Base-by-base conservation (phyloP, 1,140 invertebrate species). In the Pygmarrhopalites habei region DNA sequence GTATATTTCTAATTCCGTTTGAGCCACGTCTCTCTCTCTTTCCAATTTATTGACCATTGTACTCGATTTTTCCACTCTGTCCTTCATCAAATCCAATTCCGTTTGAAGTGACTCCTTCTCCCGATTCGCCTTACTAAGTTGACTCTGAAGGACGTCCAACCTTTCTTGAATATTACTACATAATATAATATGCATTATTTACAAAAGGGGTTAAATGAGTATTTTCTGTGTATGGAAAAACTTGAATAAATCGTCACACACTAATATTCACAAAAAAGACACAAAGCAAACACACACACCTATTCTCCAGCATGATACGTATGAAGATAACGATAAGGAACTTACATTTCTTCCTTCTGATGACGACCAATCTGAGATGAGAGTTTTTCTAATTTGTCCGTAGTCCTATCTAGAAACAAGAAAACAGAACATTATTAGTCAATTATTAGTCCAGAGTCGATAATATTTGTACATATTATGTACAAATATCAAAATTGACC, bases 341-440 rank as follows among this genome's bases (percentile, higher is more conserved):
- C 85, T 82, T 68, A 94, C 90, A 57, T 91, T 67, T 87, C 81
- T 75, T 95, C 91, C 74, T 94, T 94, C 75, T 93, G 89, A 57
- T 92, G 79, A 68, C 89, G 82, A 49, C 84, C 81, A 74, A 90
- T 79, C 69, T 85, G 77, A 55, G 79, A 78, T 83, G 87, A 70
- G 29, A 72, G 28, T 30, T 68, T 65, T 17, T 68, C 63, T 3
- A 57, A 35, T 44, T 64, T 94, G 72, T 94, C 91, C 72, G 86
- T 83, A 57, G 90, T 79, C 67, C 91, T 82, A 75, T 94, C 91
- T 35, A 35, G 15, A 83, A 15, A 7, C 32, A 35, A 35, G 5
- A 35, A 35, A 35, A 35, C 5, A 7, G 15, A 7, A 35, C 15
- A 35, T 35, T 7, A 35, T 35, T 35, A 35, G 5, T 35, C 32